Evolutionary conservation across 2,797 vertebrate genomes (phyloP).

Genomic region (Tinamus major): DNA sequence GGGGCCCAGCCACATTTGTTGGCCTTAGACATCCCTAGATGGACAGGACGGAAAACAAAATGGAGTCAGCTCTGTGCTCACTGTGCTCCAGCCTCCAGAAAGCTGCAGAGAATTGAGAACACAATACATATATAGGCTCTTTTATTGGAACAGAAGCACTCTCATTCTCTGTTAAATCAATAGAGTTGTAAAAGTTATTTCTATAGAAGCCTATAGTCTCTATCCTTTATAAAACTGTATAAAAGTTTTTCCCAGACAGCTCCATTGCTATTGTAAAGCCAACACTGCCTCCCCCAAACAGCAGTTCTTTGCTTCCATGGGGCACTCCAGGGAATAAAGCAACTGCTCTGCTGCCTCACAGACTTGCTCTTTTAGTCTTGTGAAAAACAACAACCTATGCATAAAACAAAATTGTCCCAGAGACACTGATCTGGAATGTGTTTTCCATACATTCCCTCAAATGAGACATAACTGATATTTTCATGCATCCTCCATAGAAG

Average conservation of each 20-base stretch:
- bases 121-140: constrained; percentile 46
- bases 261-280: not conserved
- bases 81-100: not conserved
- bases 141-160: constrained; percentile 33
- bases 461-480: not conserved
- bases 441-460: not conserved
- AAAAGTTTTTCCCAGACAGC: constrained; percentile 20
- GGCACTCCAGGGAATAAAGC: not conserved
- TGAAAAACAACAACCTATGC: not conserved
- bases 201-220: constrained; percentile 36
- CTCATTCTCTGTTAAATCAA: constrained; percentile 47
- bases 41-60: not conserved
- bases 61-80: not conserved
- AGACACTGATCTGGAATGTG: not conserved
- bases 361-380: not conserved
- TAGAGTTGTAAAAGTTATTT: constrained; percentile 61
- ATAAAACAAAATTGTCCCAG: not conserved
- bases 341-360: constrained; percentile 7
- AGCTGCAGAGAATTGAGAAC: not conserved
- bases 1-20: not conserved
- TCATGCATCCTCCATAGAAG: not conserved
- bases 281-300: fast-evolving
- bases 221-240: constrained; percentile 25
- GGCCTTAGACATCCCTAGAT: not conserved
- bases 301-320: not conserved